Evolutionary conservation across 1,140 invertebrate genomes (phyloP).

Genomic region (Hylaeus anthracinus): DNA sequence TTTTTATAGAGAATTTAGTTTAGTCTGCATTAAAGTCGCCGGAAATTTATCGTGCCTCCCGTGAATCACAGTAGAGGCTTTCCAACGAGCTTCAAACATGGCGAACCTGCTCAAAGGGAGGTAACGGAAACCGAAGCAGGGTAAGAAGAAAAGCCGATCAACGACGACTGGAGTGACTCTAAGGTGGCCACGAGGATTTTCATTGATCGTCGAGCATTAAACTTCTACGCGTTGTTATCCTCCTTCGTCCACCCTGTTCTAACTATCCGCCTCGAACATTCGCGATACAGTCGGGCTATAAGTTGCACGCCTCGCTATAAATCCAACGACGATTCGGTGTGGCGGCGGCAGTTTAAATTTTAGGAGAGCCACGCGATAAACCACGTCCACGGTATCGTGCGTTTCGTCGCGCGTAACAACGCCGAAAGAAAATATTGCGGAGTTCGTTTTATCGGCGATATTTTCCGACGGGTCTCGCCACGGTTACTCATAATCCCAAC

Average conservation of each 20-base stretch:
- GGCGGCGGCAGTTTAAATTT: slow-evolving; percentile 31
- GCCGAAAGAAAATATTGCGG: not conserved
- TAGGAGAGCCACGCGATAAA: slow-evolving; percentile 27
- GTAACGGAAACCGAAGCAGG: not conserved
- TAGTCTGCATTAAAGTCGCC: too few species aligned
- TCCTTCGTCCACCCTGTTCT: not conserved
- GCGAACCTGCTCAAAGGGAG: not conserved
- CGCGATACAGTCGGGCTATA: not conserved
- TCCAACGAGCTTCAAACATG: not conserved
- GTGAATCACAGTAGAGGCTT: not conserved
- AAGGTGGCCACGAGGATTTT: not conserved
- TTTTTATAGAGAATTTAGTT: not conserved
- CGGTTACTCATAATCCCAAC: not conserved
- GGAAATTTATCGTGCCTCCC: not conserved
- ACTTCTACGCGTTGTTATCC: not conserved
- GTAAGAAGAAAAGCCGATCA: slow-evolving; percentile 1
- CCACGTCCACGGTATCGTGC: slow-evolving; percentile 2
- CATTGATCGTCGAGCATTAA: slow-evolving; percentile 17
- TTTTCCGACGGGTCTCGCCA: not conserved
- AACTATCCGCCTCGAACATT: not conserved
- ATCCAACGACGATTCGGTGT: slow-evolving; percentile 5
- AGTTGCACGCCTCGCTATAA: slow-evolving; percentile 12
- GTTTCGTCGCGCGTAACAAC: slow-evolving; percentile 4
- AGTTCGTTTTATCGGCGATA: slow-evolving; percentile 17
- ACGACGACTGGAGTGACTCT: not conserved